Conservation (phyloP, 2,888 invertebrate species). For the Hololepta plana region DNA sequence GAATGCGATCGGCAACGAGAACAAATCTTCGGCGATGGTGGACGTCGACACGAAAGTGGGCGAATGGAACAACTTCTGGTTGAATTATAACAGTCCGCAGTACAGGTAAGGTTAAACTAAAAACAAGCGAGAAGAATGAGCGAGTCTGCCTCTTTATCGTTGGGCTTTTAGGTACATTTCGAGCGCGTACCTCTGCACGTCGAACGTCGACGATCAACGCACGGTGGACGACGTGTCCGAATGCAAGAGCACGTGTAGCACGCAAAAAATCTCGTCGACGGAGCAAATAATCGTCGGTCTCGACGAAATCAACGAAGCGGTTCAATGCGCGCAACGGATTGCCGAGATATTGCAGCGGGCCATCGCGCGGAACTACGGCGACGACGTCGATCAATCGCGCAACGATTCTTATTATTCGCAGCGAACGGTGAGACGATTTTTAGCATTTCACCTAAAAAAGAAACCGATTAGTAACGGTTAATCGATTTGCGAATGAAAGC, state of each 20-base stretch:
- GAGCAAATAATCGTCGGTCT: constrained; percentile 17
- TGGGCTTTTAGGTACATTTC: constrained; percentile 21
- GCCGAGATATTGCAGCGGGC: constrained; percentile 25
- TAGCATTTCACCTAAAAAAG: neutral
- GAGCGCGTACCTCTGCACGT: constrained; percentile 18
- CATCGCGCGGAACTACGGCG: constrained; percentile 19
- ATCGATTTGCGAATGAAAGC: no score
- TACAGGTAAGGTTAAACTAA: no score
- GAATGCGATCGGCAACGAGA: no score
- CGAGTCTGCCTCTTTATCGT: no score
- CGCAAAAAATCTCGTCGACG: constrained; percentile 17
- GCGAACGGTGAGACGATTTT: constrained; percentile 11
- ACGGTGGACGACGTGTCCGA: constrained; percentile 22
- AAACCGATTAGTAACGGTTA: no score
- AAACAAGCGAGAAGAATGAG: no score
- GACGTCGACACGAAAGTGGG: constrained; percentile 22
- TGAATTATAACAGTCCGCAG: constrained; percentile 25
- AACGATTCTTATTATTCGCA: constrained; percentile 21
- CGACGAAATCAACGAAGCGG: constrained; percentile 23
- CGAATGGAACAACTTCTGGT: constrained; percentile 30
- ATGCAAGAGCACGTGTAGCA: constrained; percentile 22
- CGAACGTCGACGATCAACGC: constrained; percentile 13
- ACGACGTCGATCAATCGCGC: constrained; percentile 17
- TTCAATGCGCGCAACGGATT: constrained; percentile 22
- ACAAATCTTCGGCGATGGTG: constrained; percentile 10